A percentile compares a stretch with the other conserved stretches of the same genome.
Evolutionary conservation across 2,888 invertebrate genomes (phyloP).

Genomic region (Nezara viridula): DNA sequence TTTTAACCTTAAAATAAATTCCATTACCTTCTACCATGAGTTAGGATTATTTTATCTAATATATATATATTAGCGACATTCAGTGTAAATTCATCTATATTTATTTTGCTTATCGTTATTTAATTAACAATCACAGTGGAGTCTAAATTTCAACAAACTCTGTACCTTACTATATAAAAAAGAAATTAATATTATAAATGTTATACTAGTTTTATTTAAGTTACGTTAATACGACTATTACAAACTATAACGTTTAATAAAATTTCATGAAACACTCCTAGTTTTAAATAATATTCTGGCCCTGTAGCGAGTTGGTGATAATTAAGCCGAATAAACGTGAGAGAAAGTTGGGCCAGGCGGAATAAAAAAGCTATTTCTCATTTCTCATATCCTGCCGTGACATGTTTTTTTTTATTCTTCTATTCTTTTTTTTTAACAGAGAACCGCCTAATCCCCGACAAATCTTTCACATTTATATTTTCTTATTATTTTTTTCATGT

Average conservation of each 20-base stretch:
- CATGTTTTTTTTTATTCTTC: not conserved
- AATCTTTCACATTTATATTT: not conserved
- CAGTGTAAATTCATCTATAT: not conserved
- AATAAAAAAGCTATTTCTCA: not conserved
- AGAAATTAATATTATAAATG: not conserved
- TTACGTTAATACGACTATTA: no score
- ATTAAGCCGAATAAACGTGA: not conserved
- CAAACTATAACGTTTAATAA: no score
- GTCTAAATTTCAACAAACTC: no score
- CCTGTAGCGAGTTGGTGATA: not conserved
- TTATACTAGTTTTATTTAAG: no score
- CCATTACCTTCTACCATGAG: no score
- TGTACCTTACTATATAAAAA: no score
- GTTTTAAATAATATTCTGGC: not conserved
- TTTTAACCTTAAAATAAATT: no score
- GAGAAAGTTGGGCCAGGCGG: not conserved
- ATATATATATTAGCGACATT: not conserved
- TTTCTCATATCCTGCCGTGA: not conserved
- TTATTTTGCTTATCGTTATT: not conserved
- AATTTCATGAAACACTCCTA: no score
- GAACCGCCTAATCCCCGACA: not conserved
- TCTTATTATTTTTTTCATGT: not conserved
- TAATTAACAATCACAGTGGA: not conserved
- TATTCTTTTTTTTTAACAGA: not conserved
- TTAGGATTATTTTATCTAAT: no score